These are phyloP conservation scores for Eristalis tenax DNA, from an alignment of 2,888 invertebrate genomes.

Conservation along the genomic window DNA sequence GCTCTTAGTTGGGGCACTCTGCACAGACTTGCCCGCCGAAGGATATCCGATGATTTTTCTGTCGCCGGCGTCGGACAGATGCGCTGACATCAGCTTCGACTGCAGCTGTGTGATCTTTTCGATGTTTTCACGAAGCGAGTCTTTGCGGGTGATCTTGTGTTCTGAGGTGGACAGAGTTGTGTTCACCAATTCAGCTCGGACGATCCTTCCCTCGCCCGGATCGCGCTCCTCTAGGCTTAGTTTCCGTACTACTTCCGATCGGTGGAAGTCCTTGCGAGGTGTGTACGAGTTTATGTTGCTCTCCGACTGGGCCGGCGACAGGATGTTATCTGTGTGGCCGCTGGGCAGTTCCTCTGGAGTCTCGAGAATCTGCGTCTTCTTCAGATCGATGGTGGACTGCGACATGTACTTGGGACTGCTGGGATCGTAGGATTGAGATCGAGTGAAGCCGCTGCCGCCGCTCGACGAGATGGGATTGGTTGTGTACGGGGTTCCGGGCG, in stretches of 20 bases:
- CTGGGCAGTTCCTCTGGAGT: conserved; percentile 76
- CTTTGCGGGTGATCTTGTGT: conserved; percentile 77
- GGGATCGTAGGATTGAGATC: conserved; percentile 80
- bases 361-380: conserved; percentile 80
- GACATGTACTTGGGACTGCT: conserved; percentile 79
- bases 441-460: conserved; percentile 73
- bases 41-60: conserved; percentile 73
- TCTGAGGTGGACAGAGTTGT: conserved; percentile 76
- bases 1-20: conserved; percentile 18
- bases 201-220: conserved; percentile 76
- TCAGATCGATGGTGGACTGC: conserved; percentile 80
- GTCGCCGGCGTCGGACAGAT: conserved; percentile 76
- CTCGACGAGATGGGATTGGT: conserved; percentile 55
- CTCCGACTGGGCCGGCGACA: conserved; percentile 80
- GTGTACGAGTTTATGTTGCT: conserved; percentile 75
- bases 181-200: conserved; percentile 80
- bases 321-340: conserved; percentile 66
- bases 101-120: conserved; percentile 81
- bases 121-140: conserved; percentile 80
- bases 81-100: conserved; percentile 81
- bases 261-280: conserved; percentile 73
- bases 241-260: conserved; percentile 73
- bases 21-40: conserved; percentile 54
- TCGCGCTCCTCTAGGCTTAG: conserved; percentile 74
- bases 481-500: conserved; percentile 76